Conservation (phyloP, 2,113 vertebrate species). For the Chlamydotis undulata region DNA sequence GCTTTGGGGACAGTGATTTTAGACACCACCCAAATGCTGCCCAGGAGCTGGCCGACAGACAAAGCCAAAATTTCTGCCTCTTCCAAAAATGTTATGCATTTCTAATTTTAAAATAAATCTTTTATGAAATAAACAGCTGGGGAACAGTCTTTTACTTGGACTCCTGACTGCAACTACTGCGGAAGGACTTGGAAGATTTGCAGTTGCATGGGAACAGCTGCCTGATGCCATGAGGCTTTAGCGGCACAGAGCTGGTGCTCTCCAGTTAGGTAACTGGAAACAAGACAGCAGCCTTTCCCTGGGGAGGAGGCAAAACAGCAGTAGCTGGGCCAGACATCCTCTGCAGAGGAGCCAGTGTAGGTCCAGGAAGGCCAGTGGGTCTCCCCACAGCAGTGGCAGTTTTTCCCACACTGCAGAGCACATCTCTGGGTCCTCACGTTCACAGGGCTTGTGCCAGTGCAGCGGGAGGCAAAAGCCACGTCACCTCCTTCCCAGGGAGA, state of each 20-base stretch:
- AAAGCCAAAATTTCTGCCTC: not conserved
- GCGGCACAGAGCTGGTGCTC: not conserved
- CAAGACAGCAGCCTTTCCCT: not conserved
- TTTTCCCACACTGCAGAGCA: too few relatives aligned
- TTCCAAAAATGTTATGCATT: not conserved
- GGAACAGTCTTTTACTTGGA: not conserved
- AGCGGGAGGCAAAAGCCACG: too few relatives aligned
- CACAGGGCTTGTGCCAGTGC: too few relatives aligned
- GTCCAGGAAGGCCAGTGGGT: not conserved
- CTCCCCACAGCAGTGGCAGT: too few relatives aligned
- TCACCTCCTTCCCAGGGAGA: not conserved
- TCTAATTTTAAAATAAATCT: conserved; percentile 37
- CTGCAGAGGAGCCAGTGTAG: not conserved
- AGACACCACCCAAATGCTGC: not conserved
- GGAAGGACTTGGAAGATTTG: not conserved
- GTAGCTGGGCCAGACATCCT: not conserved
- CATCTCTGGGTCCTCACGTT: too few relatives aligned
- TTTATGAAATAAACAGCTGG: not conserved
- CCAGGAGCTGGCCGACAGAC: not conserved
- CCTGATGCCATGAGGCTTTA: not conserved
- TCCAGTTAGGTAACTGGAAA: not conserved
- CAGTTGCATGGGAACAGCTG: not conserved
- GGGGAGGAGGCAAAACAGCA: fast-evolving
- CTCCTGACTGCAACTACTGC: not conserved
- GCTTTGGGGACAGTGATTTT: not conserved